Conservation (phyloP, 2,888 invertebrate species). For the Scrobipalpa atriplicella region DNA sequence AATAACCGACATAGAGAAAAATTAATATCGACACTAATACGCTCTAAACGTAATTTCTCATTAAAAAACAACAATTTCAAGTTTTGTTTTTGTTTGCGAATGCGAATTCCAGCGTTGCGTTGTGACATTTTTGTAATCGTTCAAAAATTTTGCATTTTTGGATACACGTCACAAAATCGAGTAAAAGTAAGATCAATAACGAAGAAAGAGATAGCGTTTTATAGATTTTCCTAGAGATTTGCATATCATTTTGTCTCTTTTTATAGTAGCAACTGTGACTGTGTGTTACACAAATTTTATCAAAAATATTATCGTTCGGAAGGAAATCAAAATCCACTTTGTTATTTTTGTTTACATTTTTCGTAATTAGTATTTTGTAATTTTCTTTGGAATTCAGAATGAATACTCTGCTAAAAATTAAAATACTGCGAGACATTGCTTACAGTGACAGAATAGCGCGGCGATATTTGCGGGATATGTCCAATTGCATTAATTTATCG, state of each 20-base stretch:
- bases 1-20: neutral
- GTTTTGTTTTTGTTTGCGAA: neutral
- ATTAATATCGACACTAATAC: neutral
- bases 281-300: neutral
- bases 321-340: neutral
- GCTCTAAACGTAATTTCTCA: neutral
- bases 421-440: constrained; percentile 53
- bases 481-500: constrained; percentile 53
- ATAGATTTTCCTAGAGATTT: too few species aligned
- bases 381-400: constrained; percentile 35
- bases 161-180: neutral
- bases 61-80: neutral
- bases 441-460: constrained; percentile 51
- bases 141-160: neutral
- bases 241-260: neutral
- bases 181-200: neutral
- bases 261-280: neutral
- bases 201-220: neutral
- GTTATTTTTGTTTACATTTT: neutral
- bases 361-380: neutral
- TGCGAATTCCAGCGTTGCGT: neutral
- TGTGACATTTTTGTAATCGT: neutral
- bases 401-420: constrained; percentile 54
- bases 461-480: constrained; percentile 47
- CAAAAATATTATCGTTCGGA: neutral